phyloP scores from a whole-genome alignment of 2,113 vertebrate species.

The Rhinoptilus africanus region DNA sequence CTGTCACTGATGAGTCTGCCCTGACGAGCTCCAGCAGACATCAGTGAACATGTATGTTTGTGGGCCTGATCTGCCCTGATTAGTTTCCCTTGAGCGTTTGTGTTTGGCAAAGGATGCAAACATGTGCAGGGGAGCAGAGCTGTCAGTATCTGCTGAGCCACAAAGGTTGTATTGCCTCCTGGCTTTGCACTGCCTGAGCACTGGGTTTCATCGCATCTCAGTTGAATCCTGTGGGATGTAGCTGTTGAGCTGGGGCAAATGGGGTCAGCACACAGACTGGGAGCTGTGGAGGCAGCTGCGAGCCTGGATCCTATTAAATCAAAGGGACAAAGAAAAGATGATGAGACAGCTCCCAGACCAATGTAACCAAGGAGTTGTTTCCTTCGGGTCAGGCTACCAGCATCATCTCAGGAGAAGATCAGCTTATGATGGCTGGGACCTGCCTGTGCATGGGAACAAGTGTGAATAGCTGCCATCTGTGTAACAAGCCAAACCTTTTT shows the following conservation, averaged over 20 bases:
- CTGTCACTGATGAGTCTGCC: background rate
- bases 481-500: background rate
- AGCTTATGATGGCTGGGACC: no score
- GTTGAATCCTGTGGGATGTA: background rate
- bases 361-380: background rate
- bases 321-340: background rate
- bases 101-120: background rate
- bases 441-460: background rate
- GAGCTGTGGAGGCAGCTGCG: background rate
- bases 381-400: background rate
- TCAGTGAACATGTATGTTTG: background rate
- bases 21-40: background rate
- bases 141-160: background rate
- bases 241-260: background rate
- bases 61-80: background rate
- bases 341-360: background rate
- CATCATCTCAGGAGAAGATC: background rate
- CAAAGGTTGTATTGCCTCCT: background rate
- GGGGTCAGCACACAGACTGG: background rate
- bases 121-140: background rate
- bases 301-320: background rate
- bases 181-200: background rate
- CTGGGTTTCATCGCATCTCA: rapidly evolving
- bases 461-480: background rate
- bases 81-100: background rate